These are phyloP conservation scores for Phocoena phocoena DNA, from an alignment of 2,113 vertebrate species.

Conservation along the genomic window DNA sequence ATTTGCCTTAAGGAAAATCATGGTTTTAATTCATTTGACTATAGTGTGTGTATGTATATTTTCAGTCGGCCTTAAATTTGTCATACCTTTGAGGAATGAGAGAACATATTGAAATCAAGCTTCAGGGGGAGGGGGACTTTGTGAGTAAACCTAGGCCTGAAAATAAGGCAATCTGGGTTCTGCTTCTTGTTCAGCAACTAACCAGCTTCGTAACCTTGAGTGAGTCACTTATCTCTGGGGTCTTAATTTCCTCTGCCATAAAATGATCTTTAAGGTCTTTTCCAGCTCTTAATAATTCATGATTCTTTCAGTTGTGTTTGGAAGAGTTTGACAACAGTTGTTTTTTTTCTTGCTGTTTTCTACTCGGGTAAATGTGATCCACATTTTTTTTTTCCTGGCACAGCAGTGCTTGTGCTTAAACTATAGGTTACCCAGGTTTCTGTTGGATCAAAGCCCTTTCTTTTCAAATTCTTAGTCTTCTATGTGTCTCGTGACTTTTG, in stretches of 20 bases:
- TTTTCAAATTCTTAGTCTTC: not conserved
- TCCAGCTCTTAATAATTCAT: not conserved
- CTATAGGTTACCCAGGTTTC: not conserved
- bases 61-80: not conserved
- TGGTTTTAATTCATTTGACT: not conserved
- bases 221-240: not conserved
- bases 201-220: slow-evolving; percentile 15
- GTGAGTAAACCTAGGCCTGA: not conserved
- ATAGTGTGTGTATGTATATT: not conserved
- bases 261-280: slow-evolving; percentile 9
- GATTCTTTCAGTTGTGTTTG: not conserved
- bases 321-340: not conserved
- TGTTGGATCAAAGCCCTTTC: not conserved
- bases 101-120: not conserved
- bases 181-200: slow-evolving; percentile 8
- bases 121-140: not conserved
- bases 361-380: not conserved
- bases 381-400: no score
- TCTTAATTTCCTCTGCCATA: not conserved
- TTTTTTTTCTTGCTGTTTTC: not conserved
- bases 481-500: not conserved
- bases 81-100: not conserved
- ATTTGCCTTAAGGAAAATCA: not conserved
- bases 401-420: not conserved
- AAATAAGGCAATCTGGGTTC: slow-evolving; percentile 10